A percentile compares a stretch with the other conserved stretches of the same genome.
These are phyloP conservation scores for Xanthostigma xanthostigma DNA, from an alignment of 2,888 invertebrate species.

Conservation along the genomic window DNA sequence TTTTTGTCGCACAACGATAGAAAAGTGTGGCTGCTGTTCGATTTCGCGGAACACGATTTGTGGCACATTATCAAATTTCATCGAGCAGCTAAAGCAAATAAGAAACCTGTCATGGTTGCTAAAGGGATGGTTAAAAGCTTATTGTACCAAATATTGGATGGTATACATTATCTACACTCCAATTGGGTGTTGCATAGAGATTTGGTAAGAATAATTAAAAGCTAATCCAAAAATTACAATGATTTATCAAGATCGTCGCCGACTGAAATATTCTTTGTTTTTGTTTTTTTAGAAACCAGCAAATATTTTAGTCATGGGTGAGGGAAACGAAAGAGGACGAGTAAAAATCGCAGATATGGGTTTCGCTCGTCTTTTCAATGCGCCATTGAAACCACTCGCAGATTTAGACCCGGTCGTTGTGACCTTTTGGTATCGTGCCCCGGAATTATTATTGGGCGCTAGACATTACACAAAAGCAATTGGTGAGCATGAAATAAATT, in stretches of 20 bases:
- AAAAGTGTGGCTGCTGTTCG: slow-evolving; percentile 94
- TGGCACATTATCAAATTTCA: slow-evolving; percentile 99
- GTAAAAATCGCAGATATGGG: slow-evolving; percentile 99
- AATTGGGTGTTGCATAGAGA: slow-evolving; percentile 99
- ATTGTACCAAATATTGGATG: slow-evolving; percentile 94
- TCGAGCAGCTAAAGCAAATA: slow-evolving; percentile 92
- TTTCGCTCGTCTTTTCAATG: slow-evolving; percentile 94
- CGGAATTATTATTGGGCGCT: slow-evolving; percentile 85
- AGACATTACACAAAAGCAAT: slow-evolving; percentile 97
- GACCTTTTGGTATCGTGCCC: slow-evolving; percentile 99
- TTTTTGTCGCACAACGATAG: slow-evolving; percentile 93
- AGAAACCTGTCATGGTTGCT: slow-evolving; percentile 90
- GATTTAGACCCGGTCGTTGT: slow-evolving; percentile 99
- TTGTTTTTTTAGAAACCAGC: slow-evolving; percentile 69
- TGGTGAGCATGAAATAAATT: slow-evolving; percentile 34
- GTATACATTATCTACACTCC: slow-evolving; percentile 96
- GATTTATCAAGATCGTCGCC: no score
- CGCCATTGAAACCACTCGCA: slow-evolving; percentile 91
- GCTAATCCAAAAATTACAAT: slow-evolving; percentile 9
- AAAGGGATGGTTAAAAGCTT: slow-evolving; percentile 97
- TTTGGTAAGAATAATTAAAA: slow-evolving; percentile 43
- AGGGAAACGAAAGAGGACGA: slow-evolving; percentile 89
- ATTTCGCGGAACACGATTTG: slow-evolving; percentile 97
- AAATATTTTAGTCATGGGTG: slow-evolving; percentile 98
- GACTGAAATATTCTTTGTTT: no score